Percentiles rank a stretch among this genome's conserved stretches.
Evolutionary conservation across 2,888 invertebrate genomes (phyloP).

Genomic region (Thysanoteuthis rhombus): DNA sequence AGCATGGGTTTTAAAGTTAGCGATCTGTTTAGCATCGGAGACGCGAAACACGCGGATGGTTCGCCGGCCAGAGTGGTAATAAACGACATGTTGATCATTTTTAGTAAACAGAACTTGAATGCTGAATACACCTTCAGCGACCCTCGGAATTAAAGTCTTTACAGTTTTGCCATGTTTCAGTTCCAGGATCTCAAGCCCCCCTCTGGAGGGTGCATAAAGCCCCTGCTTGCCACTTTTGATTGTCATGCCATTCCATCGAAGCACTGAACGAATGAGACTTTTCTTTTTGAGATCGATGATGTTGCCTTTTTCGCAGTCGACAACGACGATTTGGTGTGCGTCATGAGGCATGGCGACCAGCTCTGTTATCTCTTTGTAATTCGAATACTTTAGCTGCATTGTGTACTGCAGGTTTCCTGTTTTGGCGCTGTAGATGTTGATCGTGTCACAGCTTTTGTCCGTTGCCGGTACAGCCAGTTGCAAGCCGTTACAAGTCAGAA

Average conservation of each 20-base stretch:
- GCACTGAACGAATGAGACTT: slow-evolving; percentile 84
- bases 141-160: slow-evolving; percentile 84
- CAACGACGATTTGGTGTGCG: slow-evolving; percentile 81
- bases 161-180: slow-evolving; percentile 88
- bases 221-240: slow-evolving; percentile 78
- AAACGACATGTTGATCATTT: slow-evolving; percentile 92
- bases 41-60: slow-evolving; percentile 92
- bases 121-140: slow-evolving; percentile 96
- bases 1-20: slow-evolving; percentile 76
- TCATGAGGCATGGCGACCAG: slow-evolving; percentile 67
- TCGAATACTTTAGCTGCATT: slow-evolving; percentile 62
- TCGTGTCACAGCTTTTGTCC: slow-evolving; percentile 86
- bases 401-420: slow-evolving; percentile 75
- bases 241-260: slow-evolving; percentile 88
- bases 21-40: slow-evolving; percentile 87
- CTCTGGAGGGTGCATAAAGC: slow-evolving; percentile 88
- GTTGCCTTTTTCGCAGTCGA: slow-evolving; percentile 85
- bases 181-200: slow-evolving; percentile 90
- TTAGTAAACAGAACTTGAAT: slow-evolving; percentile 90
- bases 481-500: slow-evolving; percentile 83
- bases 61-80: slow-evolving; percentile 95
- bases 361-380: slow-evolving; percentile 61
- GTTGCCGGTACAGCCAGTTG: slow-evolving; percentile 73
- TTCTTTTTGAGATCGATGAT: slow-evolving; percentile 90
- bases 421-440: slow-evolving; percentile 84